phyloP scores from a whole-genome alignment of 2,797 vertebrate species.

The Enteromius unitaeniatus region DNA sequence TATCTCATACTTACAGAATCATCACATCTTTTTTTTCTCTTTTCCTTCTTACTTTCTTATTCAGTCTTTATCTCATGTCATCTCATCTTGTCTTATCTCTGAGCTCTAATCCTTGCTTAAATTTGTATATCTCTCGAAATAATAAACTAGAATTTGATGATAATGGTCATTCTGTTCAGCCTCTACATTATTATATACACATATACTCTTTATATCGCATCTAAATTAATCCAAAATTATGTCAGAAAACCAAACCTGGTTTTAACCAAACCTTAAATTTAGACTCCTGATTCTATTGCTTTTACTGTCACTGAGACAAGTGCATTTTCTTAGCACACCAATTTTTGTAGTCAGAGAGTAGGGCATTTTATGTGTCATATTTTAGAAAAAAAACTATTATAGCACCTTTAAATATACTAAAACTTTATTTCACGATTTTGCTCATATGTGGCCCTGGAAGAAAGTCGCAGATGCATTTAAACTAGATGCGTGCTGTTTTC shows the following conservation, averaged over 20 bases:
- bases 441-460: neutral
- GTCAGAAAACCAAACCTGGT: neutral
- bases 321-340: neutral
- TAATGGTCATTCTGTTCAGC: neutral
- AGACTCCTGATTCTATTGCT: neutral
- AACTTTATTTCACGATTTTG: neutral
- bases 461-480: neutral
- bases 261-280: too few relatives aligned
- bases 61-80: neutral
- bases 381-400: neutral
- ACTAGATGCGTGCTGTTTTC: conserved; percentile 24
- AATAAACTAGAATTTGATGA: neutral
- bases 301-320: neutral
- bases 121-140: neutral
- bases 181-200: neutral
- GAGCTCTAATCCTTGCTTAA: neutral
- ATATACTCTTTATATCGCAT: neutral
- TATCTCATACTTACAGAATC: neutral
- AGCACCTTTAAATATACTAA: conserved; percentile 5
- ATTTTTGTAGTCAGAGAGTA: neutral
- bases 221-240: neutral
- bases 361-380: neutral
- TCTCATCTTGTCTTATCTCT: conserved; percentile 17
- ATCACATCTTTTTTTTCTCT: too few relatives aligned
- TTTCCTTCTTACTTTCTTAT: neutral